phyloP scores from a whole-genome alignment of 2,113 vertebrate genomes.

The Rhabdornis inornatus region DNA sequence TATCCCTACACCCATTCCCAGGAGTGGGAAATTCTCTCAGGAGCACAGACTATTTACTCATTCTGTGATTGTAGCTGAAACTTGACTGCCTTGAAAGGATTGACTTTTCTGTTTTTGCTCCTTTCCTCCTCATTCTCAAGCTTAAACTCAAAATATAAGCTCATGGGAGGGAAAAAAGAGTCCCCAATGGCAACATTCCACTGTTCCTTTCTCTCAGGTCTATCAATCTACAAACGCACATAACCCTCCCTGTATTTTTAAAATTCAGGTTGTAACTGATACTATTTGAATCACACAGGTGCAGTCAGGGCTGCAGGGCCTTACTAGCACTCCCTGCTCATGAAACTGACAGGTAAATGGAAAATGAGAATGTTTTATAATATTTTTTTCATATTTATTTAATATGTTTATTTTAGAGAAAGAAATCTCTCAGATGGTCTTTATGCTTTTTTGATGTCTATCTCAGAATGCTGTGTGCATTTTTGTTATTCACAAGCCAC shows the following conservation, averaged over 20 bases:
- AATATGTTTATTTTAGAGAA: neutral
- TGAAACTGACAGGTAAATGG: neutral
- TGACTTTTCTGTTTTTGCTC: neutral
- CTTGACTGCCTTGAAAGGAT: neutral
- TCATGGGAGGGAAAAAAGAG: neutral
- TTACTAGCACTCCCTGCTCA: neutral
- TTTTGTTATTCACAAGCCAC: neutral
- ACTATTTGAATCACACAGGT: neutral
- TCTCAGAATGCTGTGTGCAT: neutral
- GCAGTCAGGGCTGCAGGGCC: neutral
- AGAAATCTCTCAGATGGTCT: neutral
- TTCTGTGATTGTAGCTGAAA: neutral
- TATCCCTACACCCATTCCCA: neutral
- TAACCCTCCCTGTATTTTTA: neutral
- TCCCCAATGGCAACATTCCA: neutral
- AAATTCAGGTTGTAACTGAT: neutral
- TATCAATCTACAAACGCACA: neutral
- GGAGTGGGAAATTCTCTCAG: neutral
- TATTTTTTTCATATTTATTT: neutral
- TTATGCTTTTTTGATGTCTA: neutral
- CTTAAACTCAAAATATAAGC: neutral
- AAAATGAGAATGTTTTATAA: neutral
- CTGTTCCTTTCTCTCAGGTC: neutral
- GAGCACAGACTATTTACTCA: neutral
- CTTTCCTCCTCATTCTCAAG: neutral